Evolutionary conservation across 1,140 invertebrate species (phyloP).

Genomic region (Euwallacea similis): DNA sequence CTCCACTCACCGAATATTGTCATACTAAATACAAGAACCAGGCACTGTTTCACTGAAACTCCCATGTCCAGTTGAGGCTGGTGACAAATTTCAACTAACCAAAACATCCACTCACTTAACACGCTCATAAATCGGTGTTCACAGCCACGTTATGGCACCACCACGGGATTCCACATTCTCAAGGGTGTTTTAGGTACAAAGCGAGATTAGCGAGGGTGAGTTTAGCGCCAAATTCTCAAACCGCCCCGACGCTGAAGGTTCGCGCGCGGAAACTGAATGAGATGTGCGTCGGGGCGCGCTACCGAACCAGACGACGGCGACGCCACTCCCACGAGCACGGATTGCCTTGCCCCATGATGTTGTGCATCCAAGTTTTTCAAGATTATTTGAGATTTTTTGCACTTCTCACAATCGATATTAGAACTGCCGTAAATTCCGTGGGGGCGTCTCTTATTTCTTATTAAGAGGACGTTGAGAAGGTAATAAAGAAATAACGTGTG

Average conservation of each 20-base stretch:
- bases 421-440: no score
- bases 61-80: neutral
- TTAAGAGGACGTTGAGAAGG: no score
- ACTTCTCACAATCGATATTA: no score
- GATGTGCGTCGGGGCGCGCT: conserved; percentile 24
- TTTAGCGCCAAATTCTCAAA: neutral
- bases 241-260: conserved; percentile 2
- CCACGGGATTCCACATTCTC: neutral
- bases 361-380: neutral
- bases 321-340: conserved; percentile 27
- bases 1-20: neutral
- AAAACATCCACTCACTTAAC: neutral
- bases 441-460: no score
- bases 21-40: conserved; percentile 1
- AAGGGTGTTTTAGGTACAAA: neutral
- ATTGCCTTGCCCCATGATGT: conserved; percentile 21
- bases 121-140: neutral
- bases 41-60: neutral
- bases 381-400: neutral
- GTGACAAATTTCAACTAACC: neutral
- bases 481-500: no score
- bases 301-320: conserved; percentile 8
- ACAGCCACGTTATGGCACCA: neutral
- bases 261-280: conserved; percentile 7
- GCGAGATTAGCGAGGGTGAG: neutral